These are phyloP conservation scores for Megaceryle alcyon DNA, from an alignment of 2,797 vertebrate species.

Conservation along the genomic window DNA sequence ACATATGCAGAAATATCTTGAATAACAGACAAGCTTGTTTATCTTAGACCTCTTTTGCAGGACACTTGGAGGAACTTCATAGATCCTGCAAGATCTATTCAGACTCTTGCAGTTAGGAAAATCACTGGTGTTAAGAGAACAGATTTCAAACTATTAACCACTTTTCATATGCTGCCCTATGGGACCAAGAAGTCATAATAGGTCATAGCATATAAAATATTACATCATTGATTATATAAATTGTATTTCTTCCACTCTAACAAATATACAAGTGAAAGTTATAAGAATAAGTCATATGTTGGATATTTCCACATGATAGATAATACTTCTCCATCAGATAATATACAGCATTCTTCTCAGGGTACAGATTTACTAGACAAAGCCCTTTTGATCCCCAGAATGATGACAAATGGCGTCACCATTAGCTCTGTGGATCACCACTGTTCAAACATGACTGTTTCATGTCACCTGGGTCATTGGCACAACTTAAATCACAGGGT, in stretches of 20 bases:
- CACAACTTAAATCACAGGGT: accelerated
- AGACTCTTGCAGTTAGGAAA: neutral
- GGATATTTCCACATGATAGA: neutral
- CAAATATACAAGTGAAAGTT: neutral
- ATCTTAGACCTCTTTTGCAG: neutral
- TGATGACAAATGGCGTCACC: neutral
- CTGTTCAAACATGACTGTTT: neutral
- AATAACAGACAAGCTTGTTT: neutral
- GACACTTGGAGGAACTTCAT: neutral
- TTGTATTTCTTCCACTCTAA: neutral
- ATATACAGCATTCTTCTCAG: neutral
- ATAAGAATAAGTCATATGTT: neutral
- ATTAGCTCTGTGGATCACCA: neutral
- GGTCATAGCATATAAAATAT: neutral
- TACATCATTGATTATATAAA: neutral
- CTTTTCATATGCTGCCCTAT: neutral
- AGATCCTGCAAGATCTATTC: neutral
- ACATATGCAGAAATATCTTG: neutral
- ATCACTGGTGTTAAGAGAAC: neutral
- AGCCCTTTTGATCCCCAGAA: neutral
- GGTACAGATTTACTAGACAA: neutral
- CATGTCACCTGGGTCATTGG: neutral
- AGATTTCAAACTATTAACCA: neutral
- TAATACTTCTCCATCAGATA: neutral
- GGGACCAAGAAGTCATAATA: neutral